Conservation (phyloP, 2,113 vertebrate genomes). For the Elephantulus edwardii region DNA sequence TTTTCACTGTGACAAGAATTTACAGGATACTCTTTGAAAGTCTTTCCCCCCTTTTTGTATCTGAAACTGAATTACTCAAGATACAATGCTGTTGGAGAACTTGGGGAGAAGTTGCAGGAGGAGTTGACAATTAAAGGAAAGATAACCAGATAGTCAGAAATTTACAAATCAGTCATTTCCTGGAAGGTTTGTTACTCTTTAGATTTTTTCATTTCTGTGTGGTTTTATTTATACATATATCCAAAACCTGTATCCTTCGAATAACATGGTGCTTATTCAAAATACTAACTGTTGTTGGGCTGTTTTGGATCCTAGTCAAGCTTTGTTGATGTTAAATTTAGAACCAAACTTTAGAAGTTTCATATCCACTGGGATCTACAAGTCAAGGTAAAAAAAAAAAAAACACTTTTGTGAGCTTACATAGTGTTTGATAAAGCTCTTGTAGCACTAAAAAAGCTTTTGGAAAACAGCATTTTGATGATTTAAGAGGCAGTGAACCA, state of each 20-base stretch:
- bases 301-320: constrained; percentile 2
- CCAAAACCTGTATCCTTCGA: constrained; percentile 3
- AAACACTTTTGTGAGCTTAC: constrained; percentile 54
- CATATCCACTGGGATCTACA: constrained; percentile 39
- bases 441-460: constrained; percentile 55
- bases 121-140: constrained; percentile 9
- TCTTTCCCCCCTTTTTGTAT: neutral
- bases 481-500: constrained; percentile 65
- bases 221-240: neutral
- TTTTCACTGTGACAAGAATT: constrained; percentile 75
- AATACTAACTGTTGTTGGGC: neutral
- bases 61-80: constrained; percentile 8
- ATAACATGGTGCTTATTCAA: neutral
- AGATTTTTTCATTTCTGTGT: neutral
- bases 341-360: constrained; percentile 42
- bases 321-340: constrained; percentile 62
- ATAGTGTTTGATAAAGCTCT: constrained; percentile 56
- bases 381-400: constrained; percentile 47
- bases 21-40: constrained; percentile 57
- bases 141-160: constrained; percentile 44
- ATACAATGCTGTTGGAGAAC: neutral
- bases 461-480: constrained; percentile 62
- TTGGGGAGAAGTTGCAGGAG: neutral
- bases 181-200: neutral
- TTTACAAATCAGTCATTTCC: neutral